Percentiles rank a stretch among this genome's conserved stretches.
Evolutionary conservation across 2,113 vertebrate genomes (phyloP).

Genomic region (Cygnus atratus): DNA sequence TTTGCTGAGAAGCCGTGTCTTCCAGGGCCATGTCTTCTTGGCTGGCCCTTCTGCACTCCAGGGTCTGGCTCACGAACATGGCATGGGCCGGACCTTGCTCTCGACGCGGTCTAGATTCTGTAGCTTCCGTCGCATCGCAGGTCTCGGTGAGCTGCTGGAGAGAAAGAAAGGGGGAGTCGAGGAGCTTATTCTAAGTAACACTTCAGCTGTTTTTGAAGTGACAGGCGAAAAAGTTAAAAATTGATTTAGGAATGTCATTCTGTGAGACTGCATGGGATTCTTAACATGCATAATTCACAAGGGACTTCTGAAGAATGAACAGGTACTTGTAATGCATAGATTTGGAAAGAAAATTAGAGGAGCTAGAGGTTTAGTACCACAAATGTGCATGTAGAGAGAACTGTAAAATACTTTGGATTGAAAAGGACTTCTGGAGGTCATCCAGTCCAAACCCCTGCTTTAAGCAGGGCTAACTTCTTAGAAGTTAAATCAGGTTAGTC

Average conservation of each 20-base stretch:
- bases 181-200: neutral
- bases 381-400: neutral
- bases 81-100: neutral
- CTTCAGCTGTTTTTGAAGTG: conserved; percentile 21
- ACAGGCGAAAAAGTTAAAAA: neutral
- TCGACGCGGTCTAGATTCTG: neutral
- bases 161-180: neutral
- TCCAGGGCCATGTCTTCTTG: conserved; percentile 73
- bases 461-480: neutral
- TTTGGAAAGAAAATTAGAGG: conserved; percentile 28
- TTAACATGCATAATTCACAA: conserved; percentile 42
- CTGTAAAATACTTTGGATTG: conserved; percentile 10
- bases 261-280: conserved; percentile 9
- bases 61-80: neutral
- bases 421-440: conserved; percentile 52
- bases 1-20: conserved; percentile 67
- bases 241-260: neutral
- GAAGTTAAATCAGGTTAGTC: neutral
- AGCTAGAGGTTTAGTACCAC: conserved; percentile 18
- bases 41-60: conserved; percentile 69
- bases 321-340: neutral
- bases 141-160: conserved; percentile 82
- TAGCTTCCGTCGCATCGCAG: conserved; percentile 77
- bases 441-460: conserved; percentile 23
- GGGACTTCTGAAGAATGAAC: conserved; percentile 3